Base-by-base conservation (phyloP, 2,113 vertebrate genomes). In the Petroica traversi region DNA sequence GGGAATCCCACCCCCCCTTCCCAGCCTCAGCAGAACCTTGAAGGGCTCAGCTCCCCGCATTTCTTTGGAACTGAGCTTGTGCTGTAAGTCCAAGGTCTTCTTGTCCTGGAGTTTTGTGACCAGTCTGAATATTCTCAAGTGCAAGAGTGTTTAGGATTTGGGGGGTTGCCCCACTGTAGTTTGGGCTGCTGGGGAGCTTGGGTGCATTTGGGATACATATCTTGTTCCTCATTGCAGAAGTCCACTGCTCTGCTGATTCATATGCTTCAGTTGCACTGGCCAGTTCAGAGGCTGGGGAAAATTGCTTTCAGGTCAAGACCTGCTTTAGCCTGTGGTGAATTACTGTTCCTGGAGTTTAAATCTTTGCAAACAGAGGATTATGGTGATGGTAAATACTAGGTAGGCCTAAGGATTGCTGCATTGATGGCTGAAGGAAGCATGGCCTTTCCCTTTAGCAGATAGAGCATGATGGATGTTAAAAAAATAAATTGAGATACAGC, bases 301-400 rank as follows among this genome's bases (percentile, higher is more conserved):
- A 91, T 93, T 92, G 83, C 79, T 92, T 95, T 92, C 45, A 74
- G 92, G 95, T 96, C 91, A 92, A 87, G 95, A 95, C 81, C 93
- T 87, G 77, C 87, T 91, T 97, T 95, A 92, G 81, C 69, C 84
- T 81, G 62, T 87, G 84, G 80, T 95, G 89, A 95, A 93, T 93
- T 91, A 85, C 95, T 79, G 66, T 1, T 31, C 84, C 74, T 93
- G 62, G 49, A 54, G 63, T 95, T 96, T 95, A 96, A 94, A 92
- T 93, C 94, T 95, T 88, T 91, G 92, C 96, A 96, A 95, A 95
- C 92, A 95, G 91, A 95, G 77, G 95, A 94, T 96, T 97, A 94
- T 62, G 58, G 78, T 79, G 84, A 66, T 94, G 78, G 93, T 93
- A 95, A 95, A 94, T 91, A 89, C 24, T 57, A 25, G 77, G 81